phyloP scores from a whole-genome alignment of 1,140 invertebrate genomes.

The Myzus persicae region DNA sequence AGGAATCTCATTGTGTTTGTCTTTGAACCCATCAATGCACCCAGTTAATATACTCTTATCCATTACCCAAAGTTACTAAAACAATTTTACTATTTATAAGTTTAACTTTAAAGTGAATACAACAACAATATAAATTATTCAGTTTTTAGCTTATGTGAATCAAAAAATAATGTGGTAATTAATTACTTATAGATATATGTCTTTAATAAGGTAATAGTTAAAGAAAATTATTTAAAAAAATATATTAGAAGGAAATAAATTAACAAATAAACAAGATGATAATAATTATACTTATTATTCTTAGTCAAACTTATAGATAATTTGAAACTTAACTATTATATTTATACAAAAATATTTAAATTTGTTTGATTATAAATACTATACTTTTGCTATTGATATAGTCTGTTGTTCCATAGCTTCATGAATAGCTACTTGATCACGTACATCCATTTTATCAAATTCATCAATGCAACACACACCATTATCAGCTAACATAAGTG shows the following conservation, averaged over 20 bases:
- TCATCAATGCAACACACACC: slow-evolving; percentile 99
- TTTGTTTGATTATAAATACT: slow-evolving; percentile 40
- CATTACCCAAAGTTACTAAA: not conserved
- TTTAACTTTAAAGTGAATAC: no score
- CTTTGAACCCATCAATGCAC: not conserved
- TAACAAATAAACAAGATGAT: not conserved
- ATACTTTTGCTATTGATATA: slow-evolving; percentile 94
- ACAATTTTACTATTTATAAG: not conserved
- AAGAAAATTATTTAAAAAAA: not conserved
- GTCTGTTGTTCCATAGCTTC: slow-evolving; percentile 99
- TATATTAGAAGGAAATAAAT: not conserved
- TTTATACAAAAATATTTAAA: not conserved
- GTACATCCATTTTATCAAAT: slow-evolving; percentile 99
- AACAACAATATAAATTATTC: not conserved
- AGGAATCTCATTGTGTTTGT: not conserved
- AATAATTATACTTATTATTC: not conserved
- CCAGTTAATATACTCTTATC: not conserved
- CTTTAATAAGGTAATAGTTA: no score
- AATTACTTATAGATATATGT: not conserved
- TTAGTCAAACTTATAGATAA: not conserved
- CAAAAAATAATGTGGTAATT: not conserved
- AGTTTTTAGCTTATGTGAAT: not conserved
- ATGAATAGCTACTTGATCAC: slow-evolving; percentile 98
- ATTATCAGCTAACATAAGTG: slow-evolving; percentile 98
- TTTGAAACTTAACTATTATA: not conserved